Base-by-base conservation (phyloP, 2,113 vertebrate genomes). In the Pelobates fuscus region DNA sequence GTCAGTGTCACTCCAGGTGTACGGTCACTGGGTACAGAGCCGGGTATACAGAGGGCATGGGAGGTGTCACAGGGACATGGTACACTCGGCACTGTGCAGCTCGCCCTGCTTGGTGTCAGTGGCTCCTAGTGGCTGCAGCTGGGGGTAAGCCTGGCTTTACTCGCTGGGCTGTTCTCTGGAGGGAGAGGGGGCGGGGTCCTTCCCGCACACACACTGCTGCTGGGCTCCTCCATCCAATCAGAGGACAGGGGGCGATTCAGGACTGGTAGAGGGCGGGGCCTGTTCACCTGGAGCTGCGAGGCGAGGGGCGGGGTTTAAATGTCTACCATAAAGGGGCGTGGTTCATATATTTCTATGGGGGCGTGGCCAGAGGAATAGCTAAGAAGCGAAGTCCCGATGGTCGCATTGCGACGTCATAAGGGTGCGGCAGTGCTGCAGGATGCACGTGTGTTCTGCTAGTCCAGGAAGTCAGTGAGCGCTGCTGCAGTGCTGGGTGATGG, bases 321-420 rank as follows among this genome's bases (percentile, higher is more conserved):
- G 30, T 30, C 30, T 32, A 10, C 30, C 30, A 32, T 4, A 32
- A 32, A 32, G 30, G 54, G 63, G 43, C 3, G 5, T 32, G 30
- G 4, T 32, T 4, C 30, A 5, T 32, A 5, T 32, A 5, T 32
- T 32, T 32, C 30, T 5, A 32, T 32, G 29, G 15, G 59, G 41
- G 59, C 20, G 32, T 14, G 21, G 5, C 21, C 20, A 20, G 15
- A 7, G 8, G 11, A 4, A 10, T 30, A n/a, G n/a, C 3, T 6
- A 24, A 43, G 11, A 21, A 17, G 21, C 6, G 17, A 14, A 2
- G n/a, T 59, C 2, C 5, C 29, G 7, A 20, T 14, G 23, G 62
- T 43, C 62, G 62, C 62, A 65, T 43, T 2, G 62, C 43, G 21
- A 65, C 62, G 62, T 65, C 62, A 65, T 24, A 29, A 24, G 21